Evolutionary conservation across 2,888 invertebrate species (phyloP).

Genomic region (Falcaria lacertinaria): DNA sequence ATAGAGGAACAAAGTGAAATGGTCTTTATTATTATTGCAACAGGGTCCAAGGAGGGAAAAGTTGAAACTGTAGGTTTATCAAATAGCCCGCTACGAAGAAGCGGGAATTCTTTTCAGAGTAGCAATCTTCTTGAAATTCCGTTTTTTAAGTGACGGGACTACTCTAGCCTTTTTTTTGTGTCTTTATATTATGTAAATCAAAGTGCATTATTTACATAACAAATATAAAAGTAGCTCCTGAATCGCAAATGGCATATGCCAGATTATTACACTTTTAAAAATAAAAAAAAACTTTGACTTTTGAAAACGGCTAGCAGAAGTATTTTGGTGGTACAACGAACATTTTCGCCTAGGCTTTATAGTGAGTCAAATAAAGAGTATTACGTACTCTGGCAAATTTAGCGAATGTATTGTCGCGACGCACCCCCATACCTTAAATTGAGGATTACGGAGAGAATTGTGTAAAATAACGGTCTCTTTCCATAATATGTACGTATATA

Average conservation of each 20-base stretch:
- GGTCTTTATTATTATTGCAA: conserved; percentile 34
- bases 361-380: conserved; percentile 43
- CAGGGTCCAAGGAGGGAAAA: conserved; percentile 19
- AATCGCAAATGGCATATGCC: no score
- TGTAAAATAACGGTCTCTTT: conserved; percentile 52
- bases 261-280: no score
- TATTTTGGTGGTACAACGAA: no score
- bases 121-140: conserved; percentile 46
- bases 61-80: conserved; percentile 27
- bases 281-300: no score
- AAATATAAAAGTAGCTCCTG: no score
- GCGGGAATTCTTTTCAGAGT: conserved; percentile 33
- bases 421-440: conserved; percentile 38
- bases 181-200: conserved; percentile 11
- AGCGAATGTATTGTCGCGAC: conserved; percentile 57
- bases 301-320: no score
- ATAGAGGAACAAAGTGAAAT: conserved; percentile 38
- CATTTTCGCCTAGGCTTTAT: neutral
- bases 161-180: conserved; percentile 33
- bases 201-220: neutral
- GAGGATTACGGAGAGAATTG: conserved; percentile 56
- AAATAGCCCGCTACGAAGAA: conserved; percentile 37
- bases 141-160: conserved; percentile 34
- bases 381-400: no score
- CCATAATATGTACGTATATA: conserved; percentile 29